Evolutionary conservation across 2,888 invertebrate genomes (phyloP).

Genomic region (Macrosoma leucophasiata): DNA sequence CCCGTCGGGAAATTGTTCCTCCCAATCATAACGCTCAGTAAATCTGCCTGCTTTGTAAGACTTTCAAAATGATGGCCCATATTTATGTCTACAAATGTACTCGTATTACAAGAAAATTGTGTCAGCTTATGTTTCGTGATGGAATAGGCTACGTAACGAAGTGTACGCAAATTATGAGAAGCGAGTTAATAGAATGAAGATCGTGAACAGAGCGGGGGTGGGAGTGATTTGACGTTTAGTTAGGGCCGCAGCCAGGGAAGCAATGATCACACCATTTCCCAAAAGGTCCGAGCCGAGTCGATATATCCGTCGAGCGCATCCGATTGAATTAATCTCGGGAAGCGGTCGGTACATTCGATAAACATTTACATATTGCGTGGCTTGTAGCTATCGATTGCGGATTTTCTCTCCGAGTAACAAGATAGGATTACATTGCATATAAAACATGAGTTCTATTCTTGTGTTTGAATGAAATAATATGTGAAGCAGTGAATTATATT

Average conservation of each 20-base stretch:
- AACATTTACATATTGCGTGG: conserved; percentile 32
- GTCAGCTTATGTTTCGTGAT: conserved; percentile 21
- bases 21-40: conserved; percentile 65
- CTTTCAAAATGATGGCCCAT: conserved; percentile 60
- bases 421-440: conserved; percentile 22
- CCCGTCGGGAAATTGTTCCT: conserved; percentile 70
- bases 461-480: too few relatives aligned
- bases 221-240: too few relatives aligned
- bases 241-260: conserved; percentile 40
- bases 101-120: conserved; percentile 48
- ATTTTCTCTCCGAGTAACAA: conserved; percentile 23
- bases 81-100: conserved; percentile 47
- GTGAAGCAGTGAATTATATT: too few relatives aligned
- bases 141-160: conserved; percentile 21
- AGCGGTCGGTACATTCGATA: conserved; percentile 35
- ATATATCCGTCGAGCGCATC: conserved; percentile 51
- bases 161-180: conserved; percentile 14
- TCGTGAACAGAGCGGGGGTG: too few relatives aligned
- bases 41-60: conserved; percentile 58
- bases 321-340: conserved; percentile 66
- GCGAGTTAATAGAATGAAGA: too few relatives aligned
- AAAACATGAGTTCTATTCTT: conserved; percentile 8
- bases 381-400: conserved; percentile 28
- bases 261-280: conserved; percentile 45
- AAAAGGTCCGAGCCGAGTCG: conserved; percentile 45